Percentiles rank a stretch among this genome's conserved stretches.
phyloP scores from a whole-genome alignment of 2,888 invertebrate species.

The Epiblema foenella region DNA sequence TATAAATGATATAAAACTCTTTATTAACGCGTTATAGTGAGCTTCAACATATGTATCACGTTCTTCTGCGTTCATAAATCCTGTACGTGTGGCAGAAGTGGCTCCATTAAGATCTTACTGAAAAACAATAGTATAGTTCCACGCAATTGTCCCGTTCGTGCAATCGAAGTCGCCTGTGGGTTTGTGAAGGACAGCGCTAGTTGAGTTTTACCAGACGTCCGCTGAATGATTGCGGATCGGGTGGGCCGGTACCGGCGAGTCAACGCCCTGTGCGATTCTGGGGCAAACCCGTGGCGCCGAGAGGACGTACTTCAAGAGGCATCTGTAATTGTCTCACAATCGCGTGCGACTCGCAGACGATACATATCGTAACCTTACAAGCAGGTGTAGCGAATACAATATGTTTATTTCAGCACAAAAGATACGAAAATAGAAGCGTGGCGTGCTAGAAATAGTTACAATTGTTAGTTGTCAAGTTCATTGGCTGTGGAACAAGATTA shows the following conservation, averaged over 20 bases:
- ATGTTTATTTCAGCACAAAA: slow-evolving; percentile 16
- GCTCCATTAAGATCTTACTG: slow-evolving; percentile 26
- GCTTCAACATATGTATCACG: slow-evolving; percentile 60
- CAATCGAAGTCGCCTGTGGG: slow-evolving; percentile 17
- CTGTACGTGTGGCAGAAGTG: slow-evolving; percentile 51
- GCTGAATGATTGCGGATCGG: slow-evolving; percentile 36
- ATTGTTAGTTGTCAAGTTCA: slow-evolving; percentile 16
- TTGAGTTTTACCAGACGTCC: slow-evolving; percentile 33
- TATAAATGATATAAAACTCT: slow-evolving; percentile 56
- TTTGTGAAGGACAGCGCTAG: slow-evolving; percentile 36
- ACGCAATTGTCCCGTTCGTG: slow-evolving; percentile 17
- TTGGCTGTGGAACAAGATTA: neutral
- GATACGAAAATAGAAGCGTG: neutral
- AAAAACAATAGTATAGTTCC: slow-evolving; percentile 18
- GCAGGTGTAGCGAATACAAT: neutral
- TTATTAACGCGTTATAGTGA: slow-evolving; percentile 62
- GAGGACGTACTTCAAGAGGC: slow-evolving; percentile 59
- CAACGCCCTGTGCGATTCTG: slow-evolving; percentile 48
- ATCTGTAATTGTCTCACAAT: slow-evolving; percentile 36
- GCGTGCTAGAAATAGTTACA: slow-evolving; percentile 15
- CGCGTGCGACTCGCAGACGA: slow-evolving; percentile 4
- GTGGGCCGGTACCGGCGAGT: slow-evolving; percentile 43
- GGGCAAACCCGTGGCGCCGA: slow-evolving; percentile 52
- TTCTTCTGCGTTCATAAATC: slow-evolving; percentile 58
- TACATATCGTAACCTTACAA: slow-evolving; percentile 9